A percentile compares a stretch with the other conserved stretches of the same genome.
phyloP scores from a whole-genome alignment of 2,888 invertebrate species.

The Pedicia rivosa region DNA sequence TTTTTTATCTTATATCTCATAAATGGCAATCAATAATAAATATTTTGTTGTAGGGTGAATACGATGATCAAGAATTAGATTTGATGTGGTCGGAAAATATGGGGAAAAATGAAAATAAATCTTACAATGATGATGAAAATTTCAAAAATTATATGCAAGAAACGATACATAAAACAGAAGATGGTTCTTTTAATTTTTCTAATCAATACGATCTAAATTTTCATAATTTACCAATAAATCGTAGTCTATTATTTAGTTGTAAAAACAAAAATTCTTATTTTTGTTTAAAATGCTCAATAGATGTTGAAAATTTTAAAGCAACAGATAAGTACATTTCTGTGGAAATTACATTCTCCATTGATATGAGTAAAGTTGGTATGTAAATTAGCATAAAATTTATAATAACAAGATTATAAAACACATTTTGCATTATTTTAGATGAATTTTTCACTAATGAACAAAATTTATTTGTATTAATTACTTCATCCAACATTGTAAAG shows the following conservation, averaged over 20 bases:
- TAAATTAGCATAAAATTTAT: no score
- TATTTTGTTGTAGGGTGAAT: no score
- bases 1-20: no score
- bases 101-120: no score
- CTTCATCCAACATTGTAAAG: no score
- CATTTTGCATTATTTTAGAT: no score
- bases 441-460: no score
- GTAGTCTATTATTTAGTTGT: constrained; percentile 30
- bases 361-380: constrained; percentile 3
- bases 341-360: not conserved
- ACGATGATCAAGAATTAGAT: constrained; percentile 21
- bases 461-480: no score
- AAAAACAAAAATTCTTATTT: constrained; percentile 11
- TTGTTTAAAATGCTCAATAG: not conserved
- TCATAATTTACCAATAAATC: constrained; percentile 22
- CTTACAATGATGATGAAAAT: no score
- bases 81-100: constrained; percentile 24
- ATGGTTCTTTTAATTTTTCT: not conserved
- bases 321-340: not conserved
- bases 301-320: not conserved
- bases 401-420: no score
- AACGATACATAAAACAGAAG: not conserved
- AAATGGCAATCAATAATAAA: no score
- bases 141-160: no score
- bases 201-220: not conserved